Conservation (phyloP, 30 jellyfish, hydroid and myxozoan genomes). For the Mastigias papua region DNA sequence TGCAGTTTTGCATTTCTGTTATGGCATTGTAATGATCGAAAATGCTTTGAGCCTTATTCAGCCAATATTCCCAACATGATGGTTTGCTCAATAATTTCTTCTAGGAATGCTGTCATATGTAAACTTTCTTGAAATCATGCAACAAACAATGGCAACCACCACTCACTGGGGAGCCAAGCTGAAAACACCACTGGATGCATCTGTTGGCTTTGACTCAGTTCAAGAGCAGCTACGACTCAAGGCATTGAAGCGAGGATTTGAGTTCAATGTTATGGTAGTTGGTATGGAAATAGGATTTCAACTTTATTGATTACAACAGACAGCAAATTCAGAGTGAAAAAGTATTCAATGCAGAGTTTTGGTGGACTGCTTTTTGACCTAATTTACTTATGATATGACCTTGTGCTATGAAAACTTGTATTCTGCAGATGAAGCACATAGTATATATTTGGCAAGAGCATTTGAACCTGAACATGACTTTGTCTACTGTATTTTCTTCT, state of each 20-base stretch:
- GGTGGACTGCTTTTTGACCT: no score
- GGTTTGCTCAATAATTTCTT: neutral
- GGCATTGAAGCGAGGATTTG: constrained; percentile 93
- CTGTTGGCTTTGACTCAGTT: constrained; percentile 96
- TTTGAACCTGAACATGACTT: no score
- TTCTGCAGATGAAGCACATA: no score
- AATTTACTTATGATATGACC: no score
- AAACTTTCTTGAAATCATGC: constrained; percentile 90
- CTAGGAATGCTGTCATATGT: constrained; percentile 93
- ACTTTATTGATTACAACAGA: no score
- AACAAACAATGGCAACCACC: constrained; percentile 95
- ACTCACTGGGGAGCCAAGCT: constrained; percentile 98
- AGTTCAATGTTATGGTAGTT: constrained; percentile 94
- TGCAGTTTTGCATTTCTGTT: no score
- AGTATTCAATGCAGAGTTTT: no score
- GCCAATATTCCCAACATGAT: neutral
- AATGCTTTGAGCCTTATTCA: neutral
- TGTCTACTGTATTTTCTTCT: no score
- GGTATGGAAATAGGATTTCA: constrained; percentile 84
- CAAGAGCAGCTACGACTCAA: constrained; percentile 95
- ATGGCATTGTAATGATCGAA: no score
- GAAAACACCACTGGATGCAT: constrained; percentile 93
- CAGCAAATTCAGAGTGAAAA: no score
- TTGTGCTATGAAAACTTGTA: no score
- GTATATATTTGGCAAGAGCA: no score